Evolutionary conservation across 2,888 invertebrate genomes (phyloP), one percentile per base, ranked within the genome.

Genomic region (Trichopoda pennipes): DNA sequence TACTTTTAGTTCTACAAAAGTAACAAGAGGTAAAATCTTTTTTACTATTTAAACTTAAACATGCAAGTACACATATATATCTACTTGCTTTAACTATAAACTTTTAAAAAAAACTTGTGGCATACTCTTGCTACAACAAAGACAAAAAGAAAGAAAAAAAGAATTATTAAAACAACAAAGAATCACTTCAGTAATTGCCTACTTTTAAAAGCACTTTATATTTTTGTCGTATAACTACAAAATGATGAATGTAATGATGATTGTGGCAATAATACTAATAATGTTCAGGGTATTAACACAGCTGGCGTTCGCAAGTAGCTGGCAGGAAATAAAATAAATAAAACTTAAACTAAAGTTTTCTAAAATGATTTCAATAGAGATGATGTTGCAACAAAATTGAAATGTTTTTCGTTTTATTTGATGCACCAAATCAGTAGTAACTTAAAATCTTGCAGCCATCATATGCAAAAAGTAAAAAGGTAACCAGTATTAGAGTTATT

Each of bases 131-230:
- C 44, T 63, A 17, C 35, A 56, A 74, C 6, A 63, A 53, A 47
- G 14, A 21, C 21, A 44, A 55, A 47, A 56, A 53, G 42, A 38
- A 42, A 21, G 2, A 7, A 21, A 53, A 60, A 35, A 35, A 8
- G 10, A 35, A 35, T 8, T 35, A n/a, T n/a, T 35, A 35, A 35
- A 35, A 38, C 12, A 38, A 56, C 47, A 69, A 69, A 63, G 55
- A 69, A 68, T 42, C 70, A 35, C 69, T 69, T 42, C 51, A 72
- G 69, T 81, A 81, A 81, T 77, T 81, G 73, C 81, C 77, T 63
- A 69, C 77, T 77, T 73, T 77, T 68, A 63, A 55, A 56, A 32
- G 73, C 66, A 82, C 70, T 82, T 82, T 78, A 78, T 70, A 78
- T 74, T 75, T 70, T 55, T 70, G 47, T 75, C 55, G 55, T 64